A percentile compares a stretch with the other conserved stretches of the same genome.
Conservation (phyloP, 2,113 vertebrate species). For the Hemichromis elongatus region DNA sequence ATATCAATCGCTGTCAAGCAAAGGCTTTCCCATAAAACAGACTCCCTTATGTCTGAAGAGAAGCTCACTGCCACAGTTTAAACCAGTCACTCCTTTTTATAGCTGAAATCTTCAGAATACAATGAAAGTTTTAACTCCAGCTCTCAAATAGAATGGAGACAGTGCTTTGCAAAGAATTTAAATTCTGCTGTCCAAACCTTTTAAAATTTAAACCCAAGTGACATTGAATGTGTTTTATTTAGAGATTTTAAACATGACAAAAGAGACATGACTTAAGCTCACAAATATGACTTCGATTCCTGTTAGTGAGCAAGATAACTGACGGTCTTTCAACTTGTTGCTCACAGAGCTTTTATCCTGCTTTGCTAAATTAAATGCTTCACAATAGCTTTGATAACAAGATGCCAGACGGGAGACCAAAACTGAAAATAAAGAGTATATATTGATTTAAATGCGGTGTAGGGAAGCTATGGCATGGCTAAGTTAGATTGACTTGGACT, state of each 20-base stretch:
- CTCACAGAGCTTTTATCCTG: background rate
- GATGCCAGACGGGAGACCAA: rapidly evolving
- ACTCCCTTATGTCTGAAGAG: background rate
- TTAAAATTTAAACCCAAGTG: background rate
- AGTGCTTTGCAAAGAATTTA: background rate
- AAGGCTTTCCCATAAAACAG: background rate
- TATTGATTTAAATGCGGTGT: background rate
- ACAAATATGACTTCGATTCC: background rate
- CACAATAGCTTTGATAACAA: background rate
- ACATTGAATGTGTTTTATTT: background rate
- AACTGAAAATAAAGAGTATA: background rate
- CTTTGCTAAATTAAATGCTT: background rate
- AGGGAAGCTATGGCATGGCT: rapidly evolving
- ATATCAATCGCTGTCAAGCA: slow-evolving; percentile 23
- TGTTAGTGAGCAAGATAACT: rapidly evolving
- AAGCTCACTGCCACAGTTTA: background rate
- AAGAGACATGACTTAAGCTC: background rate
- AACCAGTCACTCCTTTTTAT: background rate
- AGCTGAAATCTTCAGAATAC: background rate
- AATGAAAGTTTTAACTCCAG: background rate
- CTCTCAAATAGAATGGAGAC: background rate
- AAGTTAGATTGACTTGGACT: background rate
- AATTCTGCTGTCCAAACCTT: background rate
- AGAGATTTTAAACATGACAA: background rate
- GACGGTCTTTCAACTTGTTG: rapidly evolving